phyloP scores from a whole-genome alignment of 2,797 vertebrate species.

The Sebastes oblongus region DNA sequence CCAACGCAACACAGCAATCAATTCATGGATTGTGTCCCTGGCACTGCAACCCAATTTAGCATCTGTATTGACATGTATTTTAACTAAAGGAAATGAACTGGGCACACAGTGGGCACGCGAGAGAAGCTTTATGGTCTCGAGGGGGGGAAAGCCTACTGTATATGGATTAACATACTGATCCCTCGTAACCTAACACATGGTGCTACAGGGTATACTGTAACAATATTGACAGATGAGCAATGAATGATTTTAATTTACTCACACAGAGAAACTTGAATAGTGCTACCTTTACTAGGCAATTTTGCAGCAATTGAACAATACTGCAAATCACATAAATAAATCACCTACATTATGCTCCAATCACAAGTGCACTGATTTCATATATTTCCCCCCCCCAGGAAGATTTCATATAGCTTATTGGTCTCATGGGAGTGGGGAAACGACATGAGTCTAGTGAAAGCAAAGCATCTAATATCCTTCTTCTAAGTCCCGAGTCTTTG shows the following conservation, averaged over 20 bases:
- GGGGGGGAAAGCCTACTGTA: slow-evolving; percentile 61
- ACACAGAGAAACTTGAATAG: not conserved
- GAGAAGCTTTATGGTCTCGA: slow-evolving; percentile 24
- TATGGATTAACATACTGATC: slow-evolving; percentile 59
- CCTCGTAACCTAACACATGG: slow-evolving; percentile 27
- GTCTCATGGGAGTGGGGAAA: not conserved
- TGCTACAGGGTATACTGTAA: slow-evolving; percentile 18
- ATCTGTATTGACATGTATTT: slow-evolving; percentile 58
- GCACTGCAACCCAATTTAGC: slow-evolving; percentile 61
- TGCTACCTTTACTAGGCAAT: not conserved
- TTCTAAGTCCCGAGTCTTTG: slow-evolving; percentile 14
- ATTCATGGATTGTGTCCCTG: slow-evolving; percentile 59
- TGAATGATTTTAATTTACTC: slow-evolving; percentile 14
- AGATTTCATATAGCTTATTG: slow-evolving; percentile 10
- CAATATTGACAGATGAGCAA: slow-evolving; percentile 6
- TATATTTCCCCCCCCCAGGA: not conserved
- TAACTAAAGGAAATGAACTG: slow-evolving; percentile 68
- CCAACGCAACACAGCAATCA: slow-evolving; percentile 29
- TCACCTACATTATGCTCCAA: not conserved
- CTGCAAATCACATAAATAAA: slow-evolving; percentile 11
- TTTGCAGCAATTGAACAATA: not conserved
- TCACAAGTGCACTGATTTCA: not conserved
- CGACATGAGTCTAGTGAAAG: slow-evolving; percentile 14
- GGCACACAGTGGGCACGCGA: slow-evolving; percentile 30
- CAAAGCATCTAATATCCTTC: slow-evolving; percentile 22